Evolutionary conservation across 2,888 invertebrate genomes (phyloP).

Genomic region (Leucania comma): DNA sequence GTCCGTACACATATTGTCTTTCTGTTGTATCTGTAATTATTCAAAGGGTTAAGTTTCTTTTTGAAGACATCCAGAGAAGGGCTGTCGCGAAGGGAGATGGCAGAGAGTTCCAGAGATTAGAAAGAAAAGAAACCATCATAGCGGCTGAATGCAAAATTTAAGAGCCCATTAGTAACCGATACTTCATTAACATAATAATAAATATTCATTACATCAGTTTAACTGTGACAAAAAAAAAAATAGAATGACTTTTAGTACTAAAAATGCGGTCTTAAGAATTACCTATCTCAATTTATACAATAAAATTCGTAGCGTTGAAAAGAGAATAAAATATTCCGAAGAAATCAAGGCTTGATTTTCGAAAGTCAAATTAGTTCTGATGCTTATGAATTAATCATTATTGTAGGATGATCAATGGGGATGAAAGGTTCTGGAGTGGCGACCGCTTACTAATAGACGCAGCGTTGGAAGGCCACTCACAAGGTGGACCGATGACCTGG

Average conservation of each 20-base stretch:
- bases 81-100: no score
- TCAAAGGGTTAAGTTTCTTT: no score
- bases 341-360: conserved; percentile 7
- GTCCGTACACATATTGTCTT: no score
- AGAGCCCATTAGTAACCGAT: neutral
- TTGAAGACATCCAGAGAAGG: no score
- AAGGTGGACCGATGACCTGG: no score
- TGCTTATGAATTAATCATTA: neutral
- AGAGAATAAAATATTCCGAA: conserved; percentile 9
- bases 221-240: neutral
- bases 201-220: conserved; percentile 19
- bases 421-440: no score
- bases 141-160: no score
- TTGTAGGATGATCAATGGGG: neutral
- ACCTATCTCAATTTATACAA: conserved; percentile 19
- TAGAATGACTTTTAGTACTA: neutral
- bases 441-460: no score
- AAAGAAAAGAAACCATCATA: no score
- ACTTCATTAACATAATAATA: neutral
- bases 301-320: neutral
- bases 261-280: conserved; percentile 7
- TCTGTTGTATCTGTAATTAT: no score
- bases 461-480: no score
- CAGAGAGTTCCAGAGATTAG: no score
- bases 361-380: conserved; percentile 1